Evolutionary conservation across 2,113 vertebrate species (phyloP), one percentile per base, ranked within the genome.

Genomic region (Pomatostomus ruficeps): DNA sequence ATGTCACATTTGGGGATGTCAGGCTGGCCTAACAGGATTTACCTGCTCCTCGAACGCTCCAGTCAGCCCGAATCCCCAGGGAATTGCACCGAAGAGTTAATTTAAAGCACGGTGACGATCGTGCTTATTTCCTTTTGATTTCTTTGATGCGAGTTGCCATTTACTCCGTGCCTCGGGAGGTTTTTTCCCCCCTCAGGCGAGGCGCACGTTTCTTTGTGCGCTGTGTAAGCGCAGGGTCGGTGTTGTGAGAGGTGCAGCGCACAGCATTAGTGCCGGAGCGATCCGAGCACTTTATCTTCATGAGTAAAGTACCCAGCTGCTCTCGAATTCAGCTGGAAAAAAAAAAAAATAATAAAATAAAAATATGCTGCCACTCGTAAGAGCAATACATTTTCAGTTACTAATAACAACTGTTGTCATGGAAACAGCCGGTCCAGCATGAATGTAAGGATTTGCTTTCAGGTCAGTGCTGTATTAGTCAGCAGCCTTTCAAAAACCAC

Each of bases 381-480:
- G 93, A 95, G 96, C 94, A 96, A 98, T 97, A 96, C 97, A 98
- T 98, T 98, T 98, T 96, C 97, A 95, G 96, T 98, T 96, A 96
- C 98, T 98, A 97, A 98, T 98, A 97, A 97, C 97, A 98, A 97
- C 97, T 81, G 97, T 98, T 97, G 97, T 91, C 97, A 97, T 98
- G 97, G 98, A 93, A 97, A 98, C 97, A 96, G 89, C 92, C 92
- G 49, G 97, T 97, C 97, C 97, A 97, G 97, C 96, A 85, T 96
- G 97, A 97, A 98, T 97, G 96, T 93, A 96, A 96, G 96, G 96
- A 97, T 97, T 97, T 97, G 97, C 97, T 98, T 97, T 98, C 97
- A 98, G 97, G 96, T 97, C 97, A 98, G 97, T 93, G 96, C 97
- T 97, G 96, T 98, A 97, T 98, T 97, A 97, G 97, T 96, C 95